These are phyloP conservation scores for Takifugu rubripes DNA, from an alignment of 2,797 vertebrate species.

Conservation along the genomic window DNA sequence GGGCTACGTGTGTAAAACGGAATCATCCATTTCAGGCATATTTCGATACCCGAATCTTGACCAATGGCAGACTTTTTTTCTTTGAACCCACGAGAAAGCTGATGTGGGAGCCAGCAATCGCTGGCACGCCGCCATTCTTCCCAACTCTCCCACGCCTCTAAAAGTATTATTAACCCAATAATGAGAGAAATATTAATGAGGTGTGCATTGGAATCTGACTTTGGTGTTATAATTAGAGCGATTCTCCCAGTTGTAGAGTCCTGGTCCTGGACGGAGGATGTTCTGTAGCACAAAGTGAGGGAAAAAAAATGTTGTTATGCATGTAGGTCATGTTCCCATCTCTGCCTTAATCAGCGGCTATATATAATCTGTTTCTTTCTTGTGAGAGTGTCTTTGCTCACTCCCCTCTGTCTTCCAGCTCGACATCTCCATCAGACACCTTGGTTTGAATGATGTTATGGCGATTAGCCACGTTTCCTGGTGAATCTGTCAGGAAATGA, in stretches of 20 bases:
- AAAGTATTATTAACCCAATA: constrained; percentile 68
- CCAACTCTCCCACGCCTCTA: constrained; percentile 37
- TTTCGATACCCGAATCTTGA: constrained; percentile 35
- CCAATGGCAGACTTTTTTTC: constrained; percentile 1
- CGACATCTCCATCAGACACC: constrained; percentile 68
- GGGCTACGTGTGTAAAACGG: constrained; percentile 43
- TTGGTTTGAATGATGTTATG: background rate
- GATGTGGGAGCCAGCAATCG: constrained; percentile 30
- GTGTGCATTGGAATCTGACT: constrained; percentile 71
- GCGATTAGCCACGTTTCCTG: too few species aligned
- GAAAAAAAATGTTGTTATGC: constrained; percentile 77
- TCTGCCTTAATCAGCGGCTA: constrained; percentile 82
- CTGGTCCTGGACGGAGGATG: constrained; percentile 72
- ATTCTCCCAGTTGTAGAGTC: constrained; percentile 76
- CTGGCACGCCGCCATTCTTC: constrained; percentile 24
- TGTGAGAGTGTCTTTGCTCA: constrained; percentile 70
- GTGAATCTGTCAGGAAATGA: too few species aligned
- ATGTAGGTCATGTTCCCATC: constrained; percentile 84
- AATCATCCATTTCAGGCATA: constrained; percentile 50
- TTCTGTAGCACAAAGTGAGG: constrained; percentile 69
- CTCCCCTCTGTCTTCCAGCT: constrained; percentile 62
- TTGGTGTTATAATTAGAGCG: constrained; percentile 73
- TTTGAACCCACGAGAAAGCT: constrained; percentile 48
- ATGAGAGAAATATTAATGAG: constrained; percentile 69
- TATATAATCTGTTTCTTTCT: constrained; percentile 79